These are phyloP conservation scores for Daktulosphaira vitifoliae DNA, from an alignment of 1,140 invertebrate genomes.

Conservation along the genomic window DNA sequence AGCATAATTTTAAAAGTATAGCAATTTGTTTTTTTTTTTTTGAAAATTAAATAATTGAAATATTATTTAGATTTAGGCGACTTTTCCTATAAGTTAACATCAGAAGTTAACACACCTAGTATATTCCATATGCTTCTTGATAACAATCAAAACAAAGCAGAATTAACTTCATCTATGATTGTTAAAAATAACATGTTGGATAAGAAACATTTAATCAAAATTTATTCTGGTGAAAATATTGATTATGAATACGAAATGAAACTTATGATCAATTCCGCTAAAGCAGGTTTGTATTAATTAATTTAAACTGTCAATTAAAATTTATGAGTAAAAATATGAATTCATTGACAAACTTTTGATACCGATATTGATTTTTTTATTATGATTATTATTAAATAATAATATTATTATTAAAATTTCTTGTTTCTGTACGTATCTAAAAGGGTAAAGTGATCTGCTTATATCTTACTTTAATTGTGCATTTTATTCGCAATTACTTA, in stretches of 20 bases:
- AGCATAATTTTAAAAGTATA: not conserved
- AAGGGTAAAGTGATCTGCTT: too few relatives aligned
- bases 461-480: too few relatives aligned
- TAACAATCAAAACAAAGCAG: not conserved
- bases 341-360: too few relatives aligned
- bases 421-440: too few relatives aligned
- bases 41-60: not conserved
- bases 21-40: not conserved
- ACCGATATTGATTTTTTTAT: too few relatives aligned
- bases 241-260: not conserved
- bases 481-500: too few relatives aligned
- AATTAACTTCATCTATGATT: not conserved
- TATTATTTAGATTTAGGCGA: not conserved
- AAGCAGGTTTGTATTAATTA: not conserved
- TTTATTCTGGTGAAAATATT: not conserved
- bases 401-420: too few relatives aligned
- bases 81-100: constrained; percentile 8
- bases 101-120: not conserved
- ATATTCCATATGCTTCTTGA: not conserved
- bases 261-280: not conserved
- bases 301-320: too few relatives aligned
- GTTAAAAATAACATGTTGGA: not conserved
- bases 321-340: too few relatives aligned
- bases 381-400: too few relatives aligned
- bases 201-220: not conserved